Evolutionary conservation across 2,888 invertebrate genomes (phyloP), one percentile per base, ranked within the genome.

Genomic region (Synergus itoensis): DNA sequence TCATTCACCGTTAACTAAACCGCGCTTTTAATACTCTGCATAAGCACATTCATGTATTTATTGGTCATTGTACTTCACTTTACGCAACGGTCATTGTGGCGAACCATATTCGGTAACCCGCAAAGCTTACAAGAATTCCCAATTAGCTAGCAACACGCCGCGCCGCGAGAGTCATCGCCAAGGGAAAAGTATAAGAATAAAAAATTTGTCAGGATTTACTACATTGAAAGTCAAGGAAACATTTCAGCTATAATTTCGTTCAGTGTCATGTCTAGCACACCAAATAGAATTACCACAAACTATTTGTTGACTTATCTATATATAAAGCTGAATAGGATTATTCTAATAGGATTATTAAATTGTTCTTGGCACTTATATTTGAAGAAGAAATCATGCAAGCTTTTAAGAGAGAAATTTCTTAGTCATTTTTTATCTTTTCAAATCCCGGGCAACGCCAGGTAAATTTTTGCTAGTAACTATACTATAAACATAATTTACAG

Each of bases 1-100:
- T 73, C 69, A 53, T 73, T 73, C 69, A 73, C 69, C 69, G 69
- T 60, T 60, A 60, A 60, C 60, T 60, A 60, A 60, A 60, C 18
- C 48, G 48, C 16, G 48, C 48, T 53, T 36, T 48, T 73, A 73
- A 53, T 73, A 48, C 28, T 60, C 60, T 60, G 60, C 60, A 60
- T 60, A 21, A 60, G 60, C 18, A 60, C 60, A 21, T 60, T 60
- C 60, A 60, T 60, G 60, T 60, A 60, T 60, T 60, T 60, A 60
- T 60, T 60, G 60, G 60, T 60, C 60, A 60, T 21, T 60, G 60
- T 60, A 60, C 60, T 60, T 21, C 60, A 60, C 60, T 60, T 60
- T 60, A 60, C 21, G 60, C 60, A 60, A 21, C 60, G 60, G 4
- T 21, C 60, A 60, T 60, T 60, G 60, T 60, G 60, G 60, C 60